Evolutionary conservation across 2,797 vertebrate genomes (phyloP).

Genomic region (Limnodromus scolopaceus): DNA sequence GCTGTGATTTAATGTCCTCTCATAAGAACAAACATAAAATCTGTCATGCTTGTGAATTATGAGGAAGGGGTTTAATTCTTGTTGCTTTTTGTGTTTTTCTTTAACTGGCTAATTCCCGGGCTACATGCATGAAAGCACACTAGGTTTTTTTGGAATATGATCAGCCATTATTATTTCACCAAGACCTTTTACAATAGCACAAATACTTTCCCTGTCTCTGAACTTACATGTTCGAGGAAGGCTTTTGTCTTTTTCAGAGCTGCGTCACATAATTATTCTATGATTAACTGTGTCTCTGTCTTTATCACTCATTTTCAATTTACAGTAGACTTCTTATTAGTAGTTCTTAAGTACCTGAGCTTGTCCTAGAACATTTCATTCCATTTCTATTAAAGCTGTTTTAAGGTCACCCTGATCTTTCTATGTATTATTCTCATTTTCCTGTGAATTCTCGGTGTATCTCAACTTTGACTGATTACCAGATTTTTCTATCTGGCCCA

Average conservation of each 20-base stretch:
- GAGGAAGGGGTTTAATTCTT: not conserved
- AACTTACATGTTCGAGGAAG: not conserved
- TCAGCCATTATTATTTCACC: not conserved
- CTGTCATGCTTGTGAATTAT: not conserved
- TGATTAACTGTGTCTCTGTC: constrained; percentile 28
- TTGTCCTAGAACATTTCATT: constrained; percentile 42
- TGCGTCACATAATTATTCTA: not conserved
- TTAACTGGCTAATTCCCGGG: not conserved
- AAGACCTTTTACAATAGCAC: not conserved
- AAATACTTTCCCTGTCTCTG: not conserved
- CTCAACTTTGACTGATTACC: not conserved
- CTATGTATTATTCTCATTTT: not conserved
- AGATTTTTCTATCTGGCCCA: not conserved
- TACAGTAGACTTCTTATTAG: constrained; percentile 20
- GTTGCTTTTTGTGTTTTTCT: not conserved
- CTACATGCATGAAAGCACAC: not conserved
- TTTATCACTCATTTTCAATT: constrained; percentile 44
- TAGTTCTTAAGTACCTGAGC: constrained; percentile 19
- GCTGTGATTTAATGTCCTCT: not conserved
- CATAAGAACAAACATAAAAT: not conserved
- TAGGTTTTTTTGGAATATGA: not conserved
- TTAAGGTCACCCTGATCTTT: constrained; percentile 41
- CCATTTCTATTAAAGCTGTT: constrained; percentile 24
- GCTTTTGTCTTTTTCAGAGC: constrained; percentile 11
- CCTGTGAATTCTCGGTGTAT: not conserved